Evolutionary conservation across 1,140 invertebrate genomes (phyloP), one percentile per base, ranked within the genome.

Genomic region (Protaetia brevitarsis): DNA sequence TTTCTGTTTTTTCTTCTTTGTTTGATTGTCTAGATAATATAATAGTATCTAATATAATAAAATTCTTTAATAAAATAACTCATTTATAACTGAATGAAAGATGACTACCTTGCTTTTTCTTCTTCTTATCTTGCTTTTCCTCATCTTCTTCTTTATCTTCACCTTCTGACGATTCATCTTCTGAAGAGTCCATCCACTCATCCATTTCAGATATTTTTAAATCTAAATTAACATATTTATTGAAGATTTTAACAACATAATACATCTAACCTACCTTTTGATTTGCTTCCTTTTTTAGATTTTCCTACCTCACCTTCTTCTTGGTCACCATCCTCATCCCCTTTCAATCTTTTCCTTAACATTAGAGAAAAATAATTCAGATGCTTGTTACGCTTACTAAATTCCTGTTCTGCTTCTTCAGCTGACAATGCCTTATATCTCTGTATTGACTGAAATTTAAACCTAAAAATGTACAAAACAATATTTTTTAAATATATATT

Each of bases 381-480:
- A 10, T 95, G 93, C 77, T 95, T 96, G 77, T 97, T 95, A 34
- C 97, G 85, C 74, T 95, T 88, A 73, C 88, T 93, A 78, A 97
- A 98, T 78, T 97, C 94, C 74, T 97, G 90, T 79, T 99, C 97
- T 0, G 96, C 97, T 80, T 98, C 96, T 81, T 98, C 96, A 0
- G 93, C 93, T 58, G 92, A 95, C 0, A 99, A 80, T 2, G 94
- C 87, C 80, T 97, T 98, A 73, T 98, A 98, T 65, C 89, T 83
- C 69, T 94, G 91, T 68, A 95, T 89, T 0, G 92, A 91, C 71
- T 91, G 89, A 77, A 96, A 96, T 74, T 94, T 94, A 74, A 92
- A 92, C 85, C 85, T 87, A 67, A 59, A 58, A 37, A 37, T 63
- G 21, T 37, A 37, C 10, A 34, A 63, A 6, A 21, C 37, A 45